These are phyloP conservation scores for Drosophila siamana DNA, from an alignment of 2,888 invertebrate genomes.

Conservation along the genomic window DNA sequence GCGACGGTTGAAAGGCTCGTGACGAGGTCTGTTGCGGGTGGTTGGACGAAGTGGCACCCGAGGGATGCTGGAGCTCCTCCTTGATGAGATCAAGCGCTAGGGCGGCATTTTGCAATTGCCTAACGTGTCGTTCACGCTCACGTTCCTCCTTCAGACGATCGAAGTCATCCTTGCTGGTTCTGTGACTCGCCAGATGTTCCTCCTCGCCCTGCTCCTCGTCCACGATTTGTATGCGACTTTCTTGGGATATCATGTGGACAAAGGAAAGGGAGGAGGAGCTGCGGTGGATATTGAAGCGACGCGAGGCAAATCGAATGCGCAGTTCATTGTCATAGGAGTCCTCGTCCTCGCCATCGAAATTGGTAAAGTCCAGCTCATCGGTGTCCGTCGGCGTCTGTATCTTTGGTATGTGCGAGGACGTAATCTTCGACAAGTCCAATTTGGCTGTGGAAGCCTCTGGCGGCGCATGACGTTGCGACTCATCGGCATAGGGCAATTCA, in stretches of 20 bases:
- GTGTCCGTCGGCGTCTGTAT: not conserved
- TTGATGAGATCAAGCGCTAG: constrained; percentile 64
- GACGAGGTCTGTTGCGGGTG: not conserved
- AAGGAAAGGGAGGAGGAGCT: constrained; percentile 52
- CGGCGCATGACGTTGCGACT: constrained; percentile 91
- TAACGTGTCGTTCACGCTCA: constrained; percentile 88
- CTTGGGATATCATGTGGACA: not conserved
- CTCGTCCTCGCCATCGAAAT: constrained; percentile 48
- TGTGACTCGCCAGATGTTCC: not conserved
- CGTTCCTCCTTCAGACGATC: constrained; percentile 88
- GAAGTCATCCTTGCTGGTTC: constrained; percentile 88
- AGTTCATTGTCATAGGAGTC: constrained; percentile 30
- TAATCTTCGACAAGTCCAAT: constrained; percentile 86
- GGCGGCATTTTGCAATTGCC: constrained; percentile 85
- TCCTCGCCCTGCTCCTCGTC: constrained; percentile 28
- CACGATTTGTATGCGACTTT: constrained; percentile 7
- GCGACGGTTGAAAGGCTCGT: not conserved
- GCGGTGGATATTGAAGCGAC: constrained; percentile 33
- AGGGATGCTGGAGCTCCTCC: constrained; percentile 40
- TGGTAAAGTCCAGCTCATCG: constrained; percentile 38
- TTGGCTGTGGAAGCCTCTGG: constrained; percentile 94
- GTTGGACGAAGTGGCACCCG: constrained; percentile 1
- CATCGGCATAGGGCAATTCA: constrained; percentile 91
- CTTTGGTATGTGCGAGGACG: constrained; percentile 18
- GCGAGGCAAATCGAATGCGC: constrained; percentile 55